Conservation (phyloP, 2,113 vertebrate species). For the Stictonetta naevosa region DNA sequence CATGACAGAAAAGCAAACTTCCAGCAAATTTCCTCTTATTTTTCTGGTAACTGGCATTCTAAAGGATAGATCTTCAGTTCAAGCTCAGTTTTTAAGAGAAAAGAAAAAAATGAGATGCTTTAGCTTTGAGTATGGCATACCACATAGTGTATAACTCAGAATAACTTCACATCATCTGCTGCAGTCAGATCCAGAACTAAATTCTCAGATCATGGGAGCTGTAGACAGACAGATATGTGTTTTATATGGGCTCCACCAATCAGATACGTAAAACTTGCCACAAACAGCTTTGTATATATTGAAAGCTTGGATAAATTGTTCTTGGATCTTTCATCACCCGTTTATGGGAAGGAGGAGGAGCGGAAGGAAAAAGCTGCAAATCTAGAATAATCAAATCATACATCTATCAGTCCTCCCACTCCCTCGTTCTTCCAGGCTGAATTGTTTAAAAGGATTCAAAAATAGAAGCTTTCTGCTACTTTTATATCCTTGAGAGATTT, state of each 20-base stretch:
- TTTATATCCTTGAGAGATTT: background rate
- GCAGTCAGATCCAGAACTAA: background rate
- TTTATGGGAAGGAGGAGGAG: background rate
- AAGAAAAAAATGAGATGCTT: background rate
- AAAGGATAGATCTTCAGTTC: background rate
- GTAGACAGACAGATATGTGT: background rate
- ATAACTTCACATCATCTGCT: background rate
- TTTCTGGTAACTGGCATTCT: background rate
- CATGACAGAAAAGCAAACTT: background rate
- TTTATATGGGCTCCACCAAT: background rate
- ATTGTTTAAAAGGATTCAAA: background rate
- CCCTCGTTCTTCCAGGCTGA: background rate
- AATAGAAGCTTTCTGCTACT: background rate
- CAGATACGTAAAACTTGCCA: background rate
- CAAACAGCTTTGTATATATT: background rate
- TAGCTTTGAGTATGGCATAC: background rate
- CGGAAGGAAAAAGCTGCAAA: background rate
- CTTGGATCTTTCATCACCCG: background rate
- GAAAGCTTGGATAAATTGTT: slow-evolving; percentile 23
- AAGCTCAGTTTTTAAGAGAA: background rate
- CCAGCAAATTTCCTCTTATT: background rate
- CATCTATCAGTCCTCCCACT: background rate
- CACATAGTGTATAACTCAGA: background rate
- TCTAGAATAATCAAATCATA: slow-evolving; percentile 5
- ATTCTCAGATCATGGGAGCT: background rate